Percentiles rank a stretch among this genome's conserved stretches.
These are phyloP conservation scores for Teinopalpus imperialis DNA, from an alignment of 2,888 invertebrate genomes.

Conservation along the genomic window DNA sequence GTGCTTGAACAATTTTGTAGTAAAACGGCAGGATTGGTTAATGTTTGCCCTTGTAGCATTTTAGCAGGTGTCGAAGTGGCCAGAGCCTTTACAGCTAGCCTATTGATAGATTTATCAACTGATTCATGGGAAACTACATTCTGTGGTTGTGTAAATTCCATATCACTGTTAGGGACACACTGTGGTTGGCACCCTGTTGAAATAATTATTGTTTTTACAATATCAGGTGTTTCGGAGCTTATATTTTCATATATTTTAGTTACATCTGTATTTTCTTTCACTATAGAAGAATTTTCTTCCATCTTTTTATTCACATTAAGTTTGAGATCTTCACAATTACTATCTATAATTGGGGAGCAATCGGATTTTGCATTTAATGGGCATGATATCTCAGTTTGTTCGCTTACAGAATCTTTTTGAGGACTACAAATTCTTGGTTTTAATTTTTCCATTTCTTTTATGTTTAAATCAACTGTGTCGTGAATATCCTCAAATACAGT, in stretches of 20 bases:
- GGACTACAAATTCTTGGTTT: slow-evolving; percentile 28
- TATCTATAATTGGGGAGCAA: neutral
- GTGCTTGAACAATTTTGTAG: slow-evolving; percentile 30
- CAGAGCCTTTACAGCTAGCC: slow-evolving; percentile 42
- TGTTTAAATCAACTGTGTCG: slow-evolving; percentile 50
- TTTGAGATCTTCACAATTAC: slow-evolving; percentile 11
- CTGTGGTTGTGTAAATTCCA: slow-evolving; percentile 4
- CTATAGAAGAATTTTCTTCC: neutral
- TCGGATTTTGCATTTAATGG: neutral
- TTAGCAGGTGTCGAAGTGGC: slow-evolving; percentile 69
- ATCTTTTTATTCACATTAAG: slow-evolving; percentile 20
- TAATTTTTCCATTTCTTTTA: slow-evolving; percentile 29
- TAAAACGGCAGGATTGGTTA: slow-evolving; percentile 21
- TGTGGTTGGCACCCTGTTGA: slow-evolving; percentile 53
- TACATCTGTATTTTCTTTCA: slow-evolving; percentile 4
- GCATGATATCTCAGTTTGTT: neutral
- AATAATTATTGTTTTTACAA: slow-evolving; percentile 57
- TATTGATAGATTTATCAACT: neutral
- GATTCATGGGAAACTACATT: neutral
- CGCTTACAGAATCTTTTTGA: slow-evolving; percentile 9
- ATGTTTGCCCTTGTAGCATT: slow-evolving; percentile 21
- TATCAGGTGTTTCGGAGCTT: slow-evolving; percentile 32
- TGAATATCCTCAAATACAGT: slow-evolving; percentile 59
- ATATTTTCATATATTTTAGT: slow-evolving; percentile 21
- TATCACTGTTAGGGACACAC: slow-evolving; percentile 23